A percentile compares a stretch with the other conserved stretches of the same genome.
These are phyloP conservation scores for Coremacera marginata DNA, from an alignment of 2,888 invertebrate genomes.

Conservation along the genomic window DNA sequence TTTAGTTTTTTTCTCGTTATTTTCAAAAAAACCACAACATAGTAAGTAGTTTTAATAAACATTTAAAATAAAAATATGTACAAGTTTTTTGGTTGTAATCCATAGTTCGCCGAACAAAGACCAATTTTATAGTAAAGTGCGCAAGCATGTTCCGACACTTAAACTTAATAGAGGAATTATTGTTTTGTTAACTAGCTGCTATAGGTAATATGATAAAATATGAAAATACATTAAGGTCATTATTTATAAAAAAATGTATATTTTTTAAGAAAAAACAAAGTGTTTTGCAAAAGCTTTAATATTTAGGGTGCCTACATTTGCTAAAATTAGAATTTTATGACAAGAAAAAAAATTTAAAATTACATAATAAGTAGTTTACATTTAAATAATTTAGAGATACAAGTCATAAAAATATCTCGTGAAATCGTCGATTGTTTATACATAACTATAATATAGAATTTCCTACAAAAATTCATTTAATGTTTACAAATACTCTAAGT, in stretches of 20 bases:
- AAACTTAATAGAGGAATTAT: constrained; percentile 33
- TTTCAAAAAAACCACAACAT: too few relatives aligned
- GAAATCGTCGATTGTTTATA: constrained; percentile 39
- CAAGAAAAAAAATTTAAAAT: constrained; percentile 38
- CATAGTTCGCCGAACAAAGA: constrained; percentile 45
- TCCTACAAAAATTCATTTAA: constrained; percentile 6
- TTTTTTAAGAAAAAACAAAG: constrained; percentile 63
- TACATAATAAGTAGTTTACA: constrained; percentile 37
- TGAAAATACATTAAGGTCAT: constrained; percentile 11
- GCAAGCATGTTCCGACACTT: constrained; percentile 20
- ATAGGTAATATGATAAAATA: constrained; percentile 13
- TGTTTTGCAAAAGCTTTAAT: constrained; percentile 70
- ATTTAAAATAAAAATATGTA: constrained; percentile 22
- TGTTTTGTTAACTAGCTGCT: background rate
- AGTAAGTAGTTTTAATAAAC: background rate
- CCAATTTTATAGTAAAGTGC: constrained; percentile 51
- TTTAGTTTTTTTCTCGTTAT: too few relatives aligned
- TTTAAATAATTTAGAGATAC: constrained; percentile 17
- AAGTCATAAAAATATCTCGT: constrained; percentile 39
- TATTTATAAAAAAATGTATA: constrained; percentile 47
- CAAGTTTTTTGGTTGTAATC: constrained; percentile 12
- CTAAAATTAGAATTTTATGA: constrained; percentile 68
- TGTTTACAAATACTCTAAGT: background rate
- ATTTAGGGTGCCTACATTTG: constrained; percentile 71
- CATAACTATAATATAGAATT: background rate